phyloP scores from a whole-genome alignment of 1,140 invertebrate species.

The Trichogramma pretiosum region DNA sequence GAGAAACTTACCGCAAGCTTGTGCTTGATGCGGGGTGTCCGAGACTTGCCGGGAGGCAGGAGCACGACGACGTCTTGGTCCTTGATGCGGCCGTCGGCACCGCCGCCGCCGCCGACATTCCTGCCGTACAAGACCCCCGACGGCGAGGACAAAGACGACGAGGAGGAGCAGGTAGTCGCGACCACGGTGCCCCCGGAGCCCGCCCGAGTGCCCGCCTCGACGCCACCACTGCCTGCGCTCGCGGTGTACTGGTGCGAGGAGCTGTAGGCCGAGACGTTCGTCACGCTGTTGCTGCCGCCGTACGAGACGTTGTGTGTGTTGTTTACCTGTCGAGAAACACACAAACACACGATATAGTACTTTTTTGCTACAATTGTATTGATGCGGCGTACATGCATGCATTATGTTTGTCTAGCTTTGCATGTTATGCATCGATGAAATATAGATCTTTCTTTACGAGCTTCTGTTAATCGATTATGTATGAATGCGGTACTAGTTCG shows the following conservation, averaged over 20 bases:
- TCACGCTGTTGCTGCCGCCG: constrained; percentile 49
- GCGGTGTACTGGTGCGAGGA: constrained; percentile 36
- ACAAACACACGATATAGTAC: too few relatives aligned
- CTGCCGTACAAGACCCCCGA: too few relatives aligned
- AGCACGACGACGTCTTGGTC: constrained; percentile 37
- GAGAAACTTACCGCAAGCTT: constrained; percentile 33
- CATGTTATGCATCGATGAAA: constrained; percentile 1
- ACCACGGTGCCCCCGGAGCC: constrained; percentile 8
- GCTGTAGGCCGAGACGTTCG: constrained; percentile 54
- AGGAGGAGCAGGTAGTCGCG: not conserved
- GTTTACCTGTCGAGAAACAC: constrained; percentile 50
- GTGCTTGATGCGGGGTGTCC: constrained; percentile 33
- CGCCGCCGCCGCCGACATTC: constrained; percentile 14
- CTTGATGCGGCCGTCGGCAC: constrained; percentile 20
- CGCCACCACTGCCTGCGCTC: not conserved
- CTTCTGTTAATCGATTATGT: too few relatives aligned
- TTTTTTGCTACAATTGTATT: not conserved
- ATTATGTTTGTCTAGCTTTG: too few relatives aligned
- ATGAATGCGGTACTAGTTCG: too few relatives aligned
- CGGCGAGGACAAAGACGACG: too few relatives aligned
- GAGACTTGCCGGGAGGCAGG: constrained; percentile 33
- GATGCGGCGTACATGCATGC: not conserved
- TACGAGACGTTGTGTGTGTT: constrained; percentile 64
- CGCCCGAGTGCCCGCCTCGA: too few relatives aligned
- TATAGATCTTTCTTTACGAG: not conserved